These are phyloP conservation scores for Phocoena sinus DNA, from an alignment of 2,113 vertebrate genomes.

Conservation along the genomic window DNA sequence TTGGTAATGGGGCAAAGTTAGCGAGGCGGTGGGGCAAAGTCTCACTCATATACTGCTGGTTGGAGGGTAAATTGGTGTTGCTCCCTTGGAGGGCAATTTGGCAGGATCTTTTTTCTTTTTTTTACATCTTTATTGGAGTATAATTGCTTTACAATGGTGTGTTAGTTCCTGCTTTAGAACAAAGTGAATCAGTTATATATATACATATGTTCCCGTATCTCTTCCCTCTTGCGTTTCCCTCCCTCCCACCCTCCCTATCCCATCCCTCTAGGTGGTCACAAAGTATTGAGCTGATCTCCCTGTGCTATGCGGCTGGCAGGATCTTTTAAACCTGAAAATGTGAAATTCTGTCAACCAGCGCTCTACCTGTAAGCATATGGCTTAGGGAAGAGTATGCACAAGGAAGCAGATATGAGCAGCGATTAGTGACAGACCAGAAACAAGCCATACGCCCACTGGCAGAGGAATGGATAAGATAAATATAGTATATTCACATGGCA, in stretches of 20 bases:
- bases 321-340: neutral
- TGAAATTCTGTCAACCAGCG: neutral
- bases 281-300: no score
- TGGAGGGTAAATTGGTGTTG: neutral
- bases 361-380: neutral
- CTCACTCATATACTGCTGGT: neutral
- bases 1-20: neutral
- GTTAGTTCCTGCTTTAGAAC: no score
- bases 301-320: neutral
- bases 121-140: no score
- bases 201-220: no score
- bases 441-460: fast-evolving
- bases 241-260: no score
- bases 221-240: no score
- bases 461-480: neutral
- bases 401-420: neutral
- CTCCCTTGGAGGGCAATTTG: neutral
- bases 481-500: fast-evolving
- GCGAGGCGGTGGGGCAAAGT: neutral
- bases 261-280: no score
- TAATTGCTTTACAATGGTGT: no score
- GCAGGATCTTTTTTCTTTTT: neutral
- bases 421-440: neutral
- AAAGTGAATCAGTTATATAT: no score
- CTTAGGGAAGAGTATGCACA: neutral